phyloP scores from a whole-genome alignment of 2,113 vertebrate genomes.

The Pteropus alecto region DNA sequence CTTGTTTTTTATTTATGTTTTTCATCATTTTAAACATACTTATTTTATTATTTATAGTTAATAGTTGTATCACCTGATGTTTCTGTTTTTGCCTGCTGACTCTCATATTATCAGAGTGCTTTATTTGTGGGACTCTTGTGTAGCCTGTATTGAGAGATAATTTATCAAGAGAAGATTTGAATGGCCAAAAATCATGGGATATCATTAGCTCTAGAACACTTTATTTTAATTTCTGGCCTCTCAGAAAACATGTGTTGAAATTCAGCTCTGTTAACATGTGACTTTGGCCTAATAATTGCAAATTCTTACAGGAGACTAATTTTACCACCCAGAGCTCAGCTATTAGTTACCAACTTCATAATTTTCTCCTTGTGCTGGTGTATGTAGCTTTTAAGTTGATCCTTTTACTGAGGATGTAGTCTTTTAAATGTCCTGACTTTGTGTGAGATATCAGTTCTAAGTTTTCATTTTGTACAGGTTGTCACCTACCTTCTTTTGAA shows the following conservation, averaged over 20 bases:
- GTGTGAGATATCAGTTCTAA: background rate
- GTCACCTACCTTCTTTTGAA: background rate
- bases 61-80: background rate
- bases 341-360: background rate
- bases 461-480: background rate
- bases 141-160: background rate
- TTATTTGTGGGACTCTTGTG: background rate
- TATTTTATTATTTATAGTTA: background rate
- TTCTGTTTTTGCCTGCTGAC: background rate
- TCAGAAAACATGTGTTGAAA: background rate
- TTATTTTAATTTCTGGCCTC: background rate
- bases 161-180: background rate
- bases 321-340: background rate
- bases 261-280: background rate
- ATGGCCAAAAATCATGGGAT: background rate
- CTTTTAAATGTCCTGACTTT: background rate
- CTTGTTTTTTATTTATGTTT: background rate
- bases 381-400: background rate
- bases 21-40: background rate
- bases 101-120: background rate
- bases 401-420: background rate
- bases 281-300: background rate
- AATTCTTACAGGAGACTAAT: background rate
- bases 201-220: background rate
- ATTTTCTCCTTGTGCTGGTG: background rate